Evolutionary conservation across 2,888 invertebrate species (phyloP), one percentile per base, ranked within the genome.

Genomic region (Eudemis profundana): DNA sequence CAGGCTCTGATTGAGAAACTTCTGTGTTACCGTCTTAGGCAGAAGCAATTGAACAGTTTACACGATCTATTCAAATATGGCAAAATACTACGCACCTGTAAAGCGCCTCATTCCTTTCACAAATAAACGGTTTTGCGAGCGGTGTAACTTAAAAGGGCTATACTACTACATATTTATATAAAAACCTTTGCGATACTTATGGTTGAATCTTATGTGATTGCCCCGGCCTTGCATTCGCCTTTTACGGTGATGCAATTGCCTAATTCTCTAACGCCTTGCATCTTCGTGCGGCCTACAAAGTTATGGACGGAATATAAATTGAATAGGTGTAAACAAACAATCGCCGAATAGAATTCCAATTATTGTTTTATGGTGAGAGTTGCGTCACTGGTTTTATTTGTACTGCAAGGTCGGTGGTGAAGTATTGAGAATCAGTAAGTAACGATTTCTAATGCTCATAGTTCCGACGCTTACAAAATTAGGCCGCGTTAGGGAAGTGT

Each of bases 261-360:
- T 44, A 59, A 64, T 60, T 65, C 59, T 47, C 3, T 40, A 4
- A 29, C 38, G 29, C 42, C 40, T 42, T 40, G 40, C 47, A 54
- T 57, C 42, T 59, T 40, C 47, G 40, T 36, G 47, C n/a, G 50
- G 44, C n/a, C 46, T 47, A 60, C 60, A 15, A 47, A 29, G 27
- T 19, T 59, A 27, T 46, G 65, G 38, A 60, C 38, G 8, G 65
- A 59, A 65, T 65, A 65, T 46, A 60, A 65, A 65, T 65, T 15
- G 46, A 53, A 65, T 64, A 65, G 59, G 38, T 63, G 29, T 53
- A 53, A 53, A 60, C 59, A 53, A 53, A 60, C 59, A 53, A 53
- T 53, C 64, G 23, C 42, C 50, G 59, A 53, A 65, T 59, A 47
- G 60, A 65, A 65, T 65, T 60, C 19, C 59, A 65, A 65, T 51